Evolutionary conservation across 1,140 invertebrate species (phyloP), one percentile per base, ranked within the genome.

Genomic region (Cydia splendana): DNA sequence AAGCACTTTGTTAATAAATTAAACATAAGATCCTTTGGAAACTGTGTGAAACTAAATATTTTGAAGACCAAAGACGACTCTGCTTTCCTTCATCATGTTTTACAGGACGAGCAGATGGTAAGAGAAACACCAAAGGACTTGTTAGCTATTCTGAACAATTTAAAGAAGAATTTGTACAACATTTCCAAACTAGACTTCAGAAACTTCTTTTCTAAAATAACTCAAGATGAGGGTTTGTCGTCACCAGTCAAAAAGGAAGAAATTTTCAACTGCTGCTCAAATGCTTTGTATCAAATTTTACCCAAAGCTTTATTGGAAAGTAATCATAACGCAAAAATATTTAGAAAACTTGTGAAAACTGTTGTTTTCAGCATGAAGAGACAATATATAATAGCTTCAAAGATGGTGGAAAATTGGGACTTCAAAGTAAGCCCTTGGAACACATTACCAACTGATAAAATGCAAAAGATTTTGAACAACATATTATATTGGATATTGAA

Each of bases 1-100:
- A 78, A 88, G 77, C 80, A 85, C 75, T 93, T 93, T 84, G 80
- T 87, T 15, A 90, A 90, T 79, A 93, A 93, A 81, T 88, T 91
- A 83, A 91, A 93, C 80, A 79, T 91, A 28, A 81, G 90, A 74
- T 89, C 90, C 12, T 87, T 86, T 74, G 79, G 67, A 74, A 91
- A 91, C 82, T 78, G 91, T 78, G 30, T 91, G 18, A 87, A 88
- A 81, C 78, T 76, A 45, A 87, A 86, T 77, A 78, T 87, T 74
- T 79, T 91, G 15, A 91, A 86, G 78, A 79, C 82, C 65, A 81
- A 80, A 74, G 81, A 86, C 51, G 51, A 75, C n/a, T 51, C 53
- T 28, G 51, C 74, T 38, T 91, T 90, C 78, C 51, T 81, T 4
- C 74, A 78, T 77, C 53, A 86, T 69, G 45, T 92, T 74, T 75